Base-by-base conservation (phyloP, 2,113 vertebrate species). In the Mesembrinibis cayennensis region DNA sequence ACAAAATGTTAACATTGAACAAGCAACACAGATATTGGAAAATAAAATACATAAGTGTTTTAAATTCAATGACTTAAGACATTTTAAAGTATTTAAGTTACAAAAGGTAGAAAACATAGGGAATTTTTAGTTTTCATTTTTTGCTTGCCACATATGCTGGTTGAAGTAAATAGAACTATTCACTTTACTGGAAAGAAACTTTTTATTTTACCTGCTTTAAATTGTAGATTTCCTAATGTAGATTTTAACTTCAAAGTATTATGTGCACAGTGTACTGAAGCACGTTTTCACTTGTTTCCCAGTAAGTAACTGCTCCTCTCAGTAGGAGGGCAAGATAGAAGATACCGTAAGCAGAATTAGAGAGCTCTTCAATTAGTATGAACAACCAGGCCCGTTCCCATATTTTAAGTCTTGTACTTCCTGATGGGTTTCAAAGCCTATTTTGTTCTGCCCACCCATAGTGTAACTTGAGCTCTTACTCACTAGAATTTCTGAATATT, bases 391-490 rank as follows among this genome's bases (percentile, higher is more conserved):
- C 45, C 25, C 2, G 12, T 93, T 97, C 66, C 49, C 87, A 74
- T 87, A 65, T 82, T 93, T 91, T 80, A 89, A 93, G 50, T 80
- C 93, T 77, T 55, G 45, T 58, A 70, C 50, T 97, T 97, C 93
- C 94, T 82, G 82, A 79, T 63, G 55, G 65, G 78, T 95, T 96
- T 95, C 52, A 72, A 93, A 91, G 56, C 42, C 62, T 91, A 3
- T 82, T 91, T 95, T 92, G n/a, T 93, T 95, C 94, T 95, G 70
- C 81, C 93, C 89, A 93, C 89, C 87, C 73, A 49, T 65, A 66
- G 29, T 47, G 84, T 65, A 91, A 95, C 89, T 42, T 14, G 40
- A 89, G 70, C 25, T 87, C 38, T 79, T 42, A 49, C 52, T 91
- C 45, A 49, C 87, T 82, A 87, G 78, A 69, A 82, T 89, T 94